Evolutionary conservation across 2,888 invertebrate genomes (phyloP), one percentile per base, ranked within the genome.

Genomic region (Drosophila longiperda): DNA sequence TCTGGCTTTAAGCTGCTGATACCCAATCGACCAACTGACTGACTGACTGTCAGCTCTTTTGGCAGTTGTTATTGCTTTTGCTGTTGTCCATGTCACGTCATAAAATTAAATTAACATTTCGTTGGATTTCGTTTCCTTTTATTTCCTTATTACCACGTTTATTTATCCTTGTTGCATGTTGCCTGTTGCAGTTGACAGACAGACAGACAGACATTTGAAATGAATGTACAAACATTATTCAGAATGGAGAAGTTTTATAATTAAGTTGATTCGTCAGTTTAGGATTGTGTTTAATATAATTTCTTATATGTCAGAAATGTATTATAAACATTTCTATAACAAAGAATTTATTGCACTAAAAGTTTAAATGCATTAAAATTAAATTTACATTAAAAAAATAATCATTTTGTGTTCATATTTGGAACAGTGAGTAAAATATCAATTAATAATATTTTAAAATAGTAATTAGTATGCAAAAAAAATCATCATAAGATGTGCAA

Each of bases 51-150:
- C 64, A 59, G 29, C n/a, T 2, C 23, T 17, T 57, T 32, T 20
- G 60, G 15, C 48, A 48, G 52, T 66, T 26, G 45, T 15, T 49
- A 9, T 34, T 49, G 68, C 50, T 69, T 61, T 63, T 53, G 65
- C 61, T 73, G 79, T 67, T 73, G 79, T 69, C 78, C 82, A 83
- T 76, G 79, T 75, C 84, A 73, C 75, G 76, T 67, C 71, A 75
- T 54, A 72, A 83, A 83, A 80, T 73, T 71, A 70, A 79, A 83
- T 83, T 80, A 83, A 78, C 87, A 82, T 66, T 75, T 64, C 49
- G 58, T 52, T 59, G 60, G 54, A 61, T 68, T 68, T 48, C 61
- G 36, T 15, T 36, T 36, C 36, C 36, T 45, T 12, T 12, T 12
- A 45, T 45, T 45, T 45, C 7, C 4, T 23, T 12, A 20, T 20